A percentile compares a stretch with the other conserved stretches of the same genome.
Evolutionary conservation across 1,140 invertebrate species (phyloP).

Genomic region (Pteromalus puparum): DNA sequence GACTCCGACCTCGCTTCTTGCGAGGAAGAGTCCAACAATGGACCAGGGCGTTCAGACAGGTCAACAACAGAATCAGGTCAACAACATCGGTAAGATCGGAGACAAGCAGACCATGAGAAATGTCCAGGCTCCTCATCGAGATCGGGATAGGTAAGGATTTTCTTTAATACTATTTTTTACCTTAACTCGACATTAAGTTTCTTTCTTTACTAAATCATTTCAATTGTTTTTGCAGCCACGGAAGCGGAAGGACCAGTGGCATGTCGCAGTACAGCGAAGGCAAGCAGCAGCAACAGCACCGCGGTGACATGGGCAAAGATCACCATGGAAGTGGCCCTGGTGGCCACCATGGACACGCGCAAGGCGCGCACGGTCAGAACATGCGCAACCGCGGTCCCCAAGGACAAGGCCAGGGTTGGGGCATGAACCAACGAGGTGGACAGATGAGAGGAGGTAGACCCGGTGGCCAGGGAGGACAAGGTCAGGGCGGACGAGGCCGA

Average conservation of each 20-base stretch:
- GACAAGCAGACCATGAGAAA: conserved; percentile 69
- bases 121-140: conserved; percentile 67
- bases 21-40: conserved; percentile 86
- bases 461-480: conserved; percentile 58
- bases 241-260: conserved; percentile 65
- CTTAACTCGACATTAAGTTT: background rate
- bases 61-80: conserved; percentile 70
- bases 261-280: conserved; percentile 71
- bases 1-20: conserved; percentile 82
- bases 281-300: conserved; percentile 61
- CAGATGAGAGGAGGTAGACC: conserved; percentile 69
- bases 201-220: background rate
- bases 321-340: conserved; percentile 13
- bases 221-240: conserved; percentile 57
- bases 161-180: background rate
- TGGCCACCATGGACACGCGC: conserved; percentile 22
- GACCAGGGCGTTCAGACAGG: conserved; percentile 87
- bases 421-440: conserved; percentile 65
- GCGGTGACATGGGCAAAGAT: conserved; percentile 45
- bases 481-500: conserved; percentile 58
- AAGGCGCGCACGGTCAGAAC: conserved; percentile 20
- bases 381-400: conserved; percentile 67
- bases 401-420: conserved; percentile 73
- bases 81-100: conserved; percentile 67
- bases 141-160: conserved; percentile 66